Conservation (phyloP, 2,888 invertebrate species). For the Unio pictorum region DNA sequence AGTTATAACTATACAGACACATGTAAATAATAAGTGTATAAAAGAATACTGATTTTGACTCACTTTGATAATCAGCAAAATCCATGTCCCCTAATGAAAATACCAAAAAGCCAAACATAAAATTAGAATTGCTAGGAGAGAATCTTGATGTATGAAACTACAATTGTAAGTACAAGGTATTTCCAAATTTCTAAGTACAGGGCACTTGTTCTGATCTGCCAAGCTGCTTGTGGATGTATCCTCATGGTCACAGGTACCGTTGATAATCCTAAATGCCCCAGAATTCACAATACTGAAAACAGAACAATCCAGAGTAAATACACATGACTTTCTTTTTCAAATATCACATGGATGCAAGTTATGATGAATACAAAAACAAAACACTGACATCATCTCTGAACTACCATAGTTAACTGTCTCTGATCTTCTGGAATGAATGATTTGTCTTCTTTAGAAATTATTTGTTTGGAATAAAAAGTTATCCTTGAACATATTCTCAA, state of each 20-base stretch:
- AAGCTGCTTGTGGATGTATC: slow-evolving; percentile 63
- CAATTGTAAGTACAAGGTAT: slow-evolving; percentile 51
- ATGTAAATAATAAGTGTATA: too few species aligned
- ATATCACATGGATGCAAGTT: neutral
- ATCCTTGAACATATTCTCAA: too few species aligned
- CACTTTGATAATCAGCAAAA: too few species aligned
- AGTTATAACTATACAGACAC: too few species aligned
- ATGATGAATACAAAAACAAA: neutral
- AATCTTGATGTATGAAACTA: slow-evolving; percentile 16
- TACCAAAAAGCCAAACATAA: too few species aligned
- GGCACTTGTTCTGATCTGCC: slow-evolving; percentile 67
- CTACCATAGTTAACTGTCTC: too few species aligned
- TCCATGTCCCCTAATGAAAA: too few species aligned
- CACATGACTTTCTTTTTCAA: neutral
- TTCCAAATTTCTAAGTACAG: slow-evolving; percentile 60
- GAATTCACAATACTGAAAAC: slow-evolving; percentile 70
- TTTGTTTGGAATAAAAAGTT: too few species aligned
- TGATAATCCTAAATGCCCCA: slow-evolving; percentile 72
- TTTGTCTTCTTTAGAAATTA: too few species aligned
- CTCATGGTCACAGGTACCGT: slow-evolving; percentile 72
- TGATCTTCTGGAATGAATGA: too few species aligned
- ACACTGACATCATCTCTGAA: neutral
- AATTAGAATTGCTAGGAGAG: slow-evolving; percentile 6
- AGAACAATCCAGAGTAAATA: neutral
- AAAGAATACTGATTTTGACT: too few species aligned